Conservation (phyloP, 2,888 invertebrate species). For the Cosmorhoe ocellata region DNA sequence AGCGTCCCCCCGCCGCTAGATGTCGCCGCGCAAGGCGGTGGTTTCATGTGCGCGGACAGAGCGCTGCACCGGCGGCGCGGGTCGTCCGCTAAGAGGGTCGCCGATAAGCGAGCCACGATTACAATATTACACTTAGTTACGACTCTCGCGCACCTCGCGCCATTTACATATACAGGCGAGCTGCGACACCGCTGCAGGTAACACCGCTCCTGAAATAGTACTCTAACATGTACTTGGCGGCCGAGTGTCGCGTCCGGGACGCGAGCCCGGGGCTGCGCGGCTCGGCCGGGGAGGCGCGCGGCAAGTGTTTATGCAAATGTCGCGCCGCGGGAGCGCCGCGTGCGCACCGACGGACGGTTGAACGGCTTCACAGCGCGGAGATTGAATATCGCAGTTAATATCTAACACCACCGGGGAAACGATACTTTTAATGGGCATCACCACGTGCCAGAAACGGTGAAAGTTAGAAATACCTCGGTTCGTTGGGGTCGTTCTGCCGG, state of each 20-base stretch:
- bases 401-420: slow-evolving; percentile 12
- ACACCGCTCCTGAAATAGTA: too few relatives aligned
- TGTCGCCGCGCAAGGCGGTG: slow-evolving; percentile 5
- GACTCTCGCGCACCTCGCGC: neutral
- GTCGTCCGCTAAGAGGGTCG: slow-evolving; percentile 31
- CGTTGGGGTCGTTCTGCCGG: too few relatives aligned
- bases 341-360: slow-evolving; percentile 10
- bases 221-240: too few relatives aligned
- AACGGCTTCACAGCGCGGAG: slow-evolving; percentile 20
- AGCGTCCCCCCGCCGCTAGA: neutral
- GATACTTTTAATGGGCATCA: slow-evolving; percentile 14
- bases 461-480: neutral
- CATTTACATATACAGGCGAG: too few relatives aligned
- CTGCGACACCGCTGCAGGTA: too few relatives aligned
- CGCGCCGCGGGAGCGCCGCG: slow-evolving; percentile 17
- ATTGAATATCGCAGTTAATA: slow-evolving; percentile 21
- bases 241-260: neutral
- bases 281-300: too few relatives aligned
- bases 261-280: too few relatives aligned
- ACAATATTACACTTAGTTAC: slow-evolving; percentile 8
- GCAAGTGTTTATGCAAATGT: slow-evolving; percentile 31
- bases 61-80: slow-evolving; percentile 17
- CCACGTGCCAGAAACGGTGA: slow-evolving; percentile 9
- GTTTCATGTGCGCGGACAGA: neutral
- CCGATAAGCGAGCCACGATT: slow-evolving; percentile 11